phyloP scores from a whole-genome alignment of 2,888 invertebrate species.

The Exephanes ischioxanthus region DNA sequence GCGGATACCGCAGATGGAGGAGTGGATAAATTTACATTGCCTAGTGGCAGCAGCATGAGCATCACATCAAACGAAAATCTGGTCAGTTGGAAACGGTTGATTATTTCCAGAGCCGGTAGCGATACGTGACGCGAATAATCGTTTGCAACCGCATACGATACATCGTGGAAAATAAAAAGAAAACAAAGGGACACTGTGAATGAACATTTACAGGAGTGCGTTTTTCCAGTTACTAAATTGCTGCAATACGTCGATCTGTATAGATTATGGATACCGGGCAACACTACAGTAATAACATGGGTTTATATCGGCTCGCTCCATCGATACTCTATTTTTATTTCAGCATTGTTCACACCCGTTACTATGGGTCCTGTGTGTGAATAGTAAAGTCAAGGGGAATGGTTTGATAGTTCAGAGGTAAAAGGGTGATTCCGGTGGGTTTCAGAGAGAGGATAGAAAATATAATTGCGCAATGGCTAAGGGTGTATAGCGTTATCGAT shows the following conservation, averaged over 20 bases:
- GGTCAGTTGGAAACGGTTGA: background rate
- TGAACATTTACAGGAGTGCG: background rate
- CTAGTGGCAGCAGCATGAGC: background rate
- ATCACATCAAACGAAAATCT: background rate
- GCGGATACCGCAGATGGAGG: background rate
- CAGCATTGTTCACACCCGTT: too few species aligned
- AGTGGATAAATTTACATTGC: background rate
- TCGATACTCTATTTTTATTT: too few species aligned
- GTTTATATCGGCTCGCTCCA: too few species aligned
- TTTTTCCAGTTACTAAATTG: background rate
- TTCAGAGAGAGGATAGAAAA: background rate
- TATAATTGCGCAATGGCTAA: background rate
- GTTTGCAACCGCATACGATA: background rate
- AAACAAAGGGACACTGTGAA: background rate
- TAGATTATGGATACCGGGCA: too few species aligned
- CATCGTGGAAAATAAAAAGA: background rate
- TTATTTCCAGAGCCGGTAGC: background rate
- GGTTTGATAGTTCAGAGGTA: background rate
- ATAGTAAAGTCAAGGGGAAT: background rate
- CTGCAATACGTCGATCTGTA: background rate
- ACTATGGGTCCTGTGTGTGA: background rate
- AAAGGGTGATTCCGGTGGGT: background rate
- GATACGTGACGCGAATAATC: background rate
- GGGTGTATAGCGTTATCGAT: conserved; percentile 9
- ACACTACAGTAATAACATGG: too few species aligned